A percentile compares a stretch with the other conserved stretches of the same genome.
Conservation (phyloP, 2,888 invertebrate genomes). For the Diplazon laetatorius region DNA sequence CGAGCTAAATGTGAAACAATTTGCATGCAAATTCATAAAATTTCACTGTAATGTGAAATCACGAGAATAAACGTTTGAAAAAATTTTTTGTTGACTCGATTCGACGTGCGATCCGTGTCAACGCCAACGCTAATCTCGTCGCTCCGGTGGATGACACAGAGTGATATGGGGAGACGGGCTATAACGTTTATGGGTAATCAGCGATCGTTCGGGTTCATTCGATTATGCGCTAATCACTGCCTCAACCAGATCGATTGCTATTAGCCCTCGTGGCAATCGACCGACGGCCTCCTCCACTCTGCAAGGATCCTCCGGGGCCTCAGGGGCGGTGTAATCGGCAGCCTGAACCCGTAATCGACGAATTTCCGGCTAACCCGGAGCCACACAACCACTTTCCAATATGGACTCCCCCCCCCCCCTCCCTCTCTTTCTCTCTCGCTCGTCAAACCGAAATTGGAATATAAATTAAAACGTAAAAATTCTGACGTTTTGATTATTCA, state of each 20-base stretch:
- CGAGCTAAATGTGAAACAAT: no score
- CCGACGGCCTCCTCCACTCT: constrained; percentile 36
- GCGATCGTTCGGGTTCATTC: constrained; percentile 78
- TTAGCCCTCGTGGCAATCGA: constrained; percentile 64
- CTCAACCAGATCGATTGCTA: constrained; percentile 75
- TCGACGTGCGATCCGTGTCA: no score
- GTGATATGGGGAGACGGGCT: constrained; percentile 63
- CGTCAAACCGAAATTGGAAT: no score
- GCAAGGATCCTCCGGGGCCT: constrained; percentile 31
- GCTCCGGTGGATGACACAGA: constrained; percentile 5
- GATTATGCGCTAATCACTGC: constrained; percentile 79
- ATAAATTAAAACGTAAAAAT: no score
- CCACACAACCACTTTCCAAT: constrained; percentile 21
- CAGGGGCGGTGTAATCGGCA: constrained; percentile 21
- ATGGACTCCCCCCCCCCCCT: constrained; percentile 18
- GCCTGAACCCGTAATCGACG: constrained; percentile 32
- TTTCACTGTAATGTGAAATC: no score
- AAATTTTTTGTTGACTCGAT: no score
- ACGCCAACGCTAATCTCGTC: constrained; percentile 6
- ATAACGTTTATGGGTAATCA: constrained; percentile 79
- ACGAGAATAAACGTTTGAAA: no score
- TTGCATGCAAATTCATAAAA: no score
- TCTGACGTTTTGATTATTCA: no score
- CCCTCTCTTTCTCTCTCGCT: no score
- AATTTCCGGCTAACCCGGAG: constrained; percentile 38